Percentiles rank a stretch among this genome's conserved stretches.
Evolutionary conservation across 2,797 vertebrate genomes (phyloP).

Genomic region (Ctenosaura bakeri): DNA sequence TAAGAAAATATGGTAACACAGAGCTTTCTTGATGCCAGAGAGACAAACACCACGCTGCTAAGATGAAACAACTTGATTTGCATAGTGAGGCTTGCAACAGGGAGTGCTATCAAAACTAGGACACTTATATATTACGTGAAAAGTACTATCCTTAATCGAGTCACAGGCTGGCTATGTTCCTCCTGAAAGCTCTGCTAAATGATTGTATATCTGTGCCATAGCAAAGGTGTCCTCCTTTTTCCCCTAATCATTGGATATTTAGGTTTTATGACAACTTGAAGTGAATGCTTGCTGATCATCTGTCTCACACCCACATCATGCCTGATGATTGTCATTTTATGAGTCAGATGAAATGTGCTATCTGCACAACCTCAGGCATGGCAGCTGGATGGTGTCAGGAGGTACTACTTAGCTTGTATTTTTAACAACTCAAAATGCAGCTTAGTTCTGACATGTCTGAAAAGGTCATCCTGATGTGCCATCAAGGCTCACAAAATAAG

Average conservation of each 20-base stretch:
- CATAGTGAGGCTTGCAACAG: not conserved
- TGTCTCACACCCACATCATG: constrained; percentile 25
- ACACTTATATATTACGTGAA: not conserved
- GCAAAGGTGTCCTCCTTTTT: not conserved
- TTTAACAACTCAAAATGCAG: constrained; percentile 5
- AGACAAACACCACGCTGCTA: not conserved
- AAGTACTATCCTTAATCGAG: not conserved
- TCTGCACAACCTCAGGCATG: not conserved
- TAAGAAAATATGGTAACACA: not conserved
- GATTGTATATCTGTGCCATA: not conserved
- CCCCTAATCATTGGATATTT: constrained; percentile 3
- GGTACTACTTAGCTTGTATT: not conserved
- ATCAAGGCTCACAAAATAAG: constrained; percentile 16
- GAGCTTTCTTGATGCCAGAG: not conserved
- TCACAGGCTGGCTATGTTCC: not conserved
- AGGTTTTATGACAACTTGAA: constrained; percentile 24
- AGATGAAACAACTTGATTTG: not conserved
- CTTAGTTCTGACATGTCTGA: constrained; percentile 6
- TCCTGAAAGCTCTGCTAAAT: not conserved
- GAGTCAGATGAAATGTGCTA: constrained; percentile 16
- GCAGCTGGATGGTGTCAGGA: constrained; percentile 14
- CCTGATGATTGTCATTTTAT: constrained; percentile 31
- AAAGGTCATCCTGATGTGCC: not conserved
- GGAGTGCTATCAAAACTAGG: not conserved
- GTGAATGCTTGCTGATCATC: constrained; percentile 17